Base-by-base conservation (phyloP, 2,797 vertebrate genomes). In the Neosilurus hyrtlii region DNA sequence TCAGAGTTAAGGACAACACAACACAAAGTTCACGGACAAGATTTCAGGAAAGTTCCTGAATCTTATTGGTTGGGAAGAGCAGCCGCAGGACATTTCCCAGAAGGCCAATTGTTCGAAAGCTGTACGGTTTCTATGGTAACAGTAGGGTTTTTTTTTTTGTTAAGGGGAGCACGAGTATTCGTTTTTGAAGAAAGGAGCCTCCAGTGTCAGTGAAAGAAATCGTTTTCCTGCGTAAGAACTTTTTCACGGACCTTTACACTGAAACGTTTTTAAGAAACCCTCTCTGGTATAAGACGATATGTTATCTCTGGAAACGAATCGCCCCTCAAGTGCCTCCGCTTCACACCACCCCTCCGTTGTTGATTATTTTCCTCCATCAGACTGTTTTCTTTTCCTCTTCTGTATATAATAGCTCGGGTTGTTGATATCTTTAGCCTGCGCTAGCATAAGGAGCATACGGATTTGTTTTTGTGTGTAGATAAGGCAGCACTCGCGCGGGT, bases 381-480 rank as follows among this genome's bases (percentile, higher is more conserved):
- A 54, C 43, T 15, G 49, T 24, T 54, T 35, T 35, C 35, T 68
- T n/a, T 43, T 43, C 43, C 43, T 4, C 24, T 16, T 20, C 7
- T 20, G 24, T 11, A 35, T 30, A 16, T 35, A 11, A 12, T 18
- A 26, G 6, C 74, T 76, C 74, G 3, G 74, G 57, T 76, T 77
- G 74, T 62, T 61, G 56, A 49, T 61, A 24, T 77, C 57, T 43
- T 62, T 37, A 77, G 22, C 54, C 74, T 24, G 57, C 57, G 9
- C 8, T 30, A 30, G 20, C 72, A 74, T 30, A 74, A 54, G 72
- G 57, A 77, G 10, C 56, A 37, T n/a, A 62, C 35, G 22, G 57
- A 24, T 62, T 43, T 77, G 74, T 77, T 77, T 77, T 62, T 43
- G 74, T 22, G 35, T 77, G 57, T 4, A 49, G 57, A 77, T 61